Evolutionary conservation across 2,888 invertebrate genomes (phyloP), one percentile per base, ranked within the genome.

Genomic region (Caradrina clavipalpis): DNA sequence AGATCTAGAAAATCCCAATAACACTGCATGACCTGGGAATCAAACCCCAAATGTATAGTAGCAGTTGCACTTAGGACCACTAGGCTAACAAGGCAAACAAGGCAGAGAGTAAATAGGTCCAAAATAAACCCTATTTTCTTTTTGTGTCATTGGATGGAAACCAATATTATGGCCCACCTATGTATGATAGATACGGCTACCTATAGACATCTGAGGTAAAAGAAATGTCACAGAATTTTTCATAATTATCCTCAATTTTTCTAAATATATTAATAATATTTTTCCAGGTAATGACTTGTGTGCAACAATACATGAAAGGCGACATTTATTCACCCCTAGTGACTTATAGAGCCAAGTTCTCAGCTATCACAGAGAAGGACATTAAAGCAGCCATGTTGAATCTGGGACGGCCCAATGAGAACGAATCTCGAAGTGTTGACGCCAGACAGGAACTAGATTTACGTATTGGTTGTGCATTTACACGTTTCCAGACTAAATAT

Each of bases 391-490:
- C 99, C 0, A 98, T 99, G 97, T 96, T 97, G 63, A 97, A 97
- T 88, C 96, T 99, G 26, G 97, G 97, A 0, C 96, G 97, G 84
- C 99, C 99, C 0, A 99, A 99, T 93, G 98, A 99, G 93, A 99
- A 99, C 93, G 99, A 99, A 92, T 98, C 99, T 0, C 97, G 97
- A 83, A 99, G 99, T 87, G 99, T 99, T 0, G 99, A 99, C 93
- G 99, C 99, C 0, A 96, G 99, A 5, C 99, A 99, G 92, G 99
- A 99, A 93, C 94, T 99, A 10, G 99, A 99, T 96, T 94, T 99
- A 66, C 96, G 99, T 76, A 99, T 99, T 89, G 99, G 99, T 21
- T 99, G 99, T 94, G 99, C 99, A 45, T 99, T 99, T 91, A 99
- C 99, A 0, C 97, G 99, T 63, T 99, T 98, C 90, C 99, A 99